A percentile compares a stretch with the other conserved stretches of the same genome.
phyloP scores from a whole-genome alignment of 2,888 invertebrate species.

The Scaptomyza reducta region DNA sequence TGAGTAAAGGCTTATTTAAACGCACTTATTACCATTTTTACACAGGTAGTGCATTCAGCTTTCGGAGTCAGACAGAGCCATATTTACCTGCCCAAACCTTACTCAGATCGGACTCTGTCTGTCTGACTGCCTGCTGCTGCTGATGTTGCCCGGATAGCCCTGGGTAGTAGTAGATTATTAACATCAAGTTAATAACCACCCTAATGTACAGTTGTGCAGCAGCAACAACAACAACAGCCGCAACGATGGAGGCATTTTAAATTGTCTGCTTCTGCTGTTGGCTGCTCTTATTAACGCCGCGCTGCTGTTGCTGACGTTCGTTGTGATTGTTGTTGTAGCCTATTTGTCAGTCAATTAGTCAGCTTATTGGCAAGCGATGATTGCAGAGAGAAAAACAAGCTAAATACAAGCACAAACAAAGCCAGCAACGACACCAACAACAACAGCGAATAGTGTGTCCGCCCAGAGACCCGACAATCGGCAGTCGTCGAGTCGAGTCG shows the following conservation, averaged over 20 bases:
- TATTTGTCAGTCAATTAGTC: conserved; percentile 79
- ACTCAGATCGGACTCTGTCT: not conserved
- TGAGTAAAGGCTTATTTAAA: not conserved
- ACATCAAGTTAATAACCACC: conserved; percentile 69
- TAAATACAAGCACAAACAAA: conserved; percentile 62
- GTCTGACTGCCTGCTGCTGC: not conserved
- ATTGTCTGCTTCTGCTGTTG: conserved; percentile 50
- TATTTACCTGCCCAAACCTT: not conserved
- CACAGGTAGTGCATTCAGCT: conserved; percentile 1
- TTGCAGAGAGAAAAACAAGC: conserved; percentile 76
- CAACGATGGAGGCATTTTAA: conserved; percentile 54
- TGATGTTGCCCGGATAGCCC: conserved; percentile 5
- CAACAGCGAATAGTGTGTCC: conserved; percentile 15
- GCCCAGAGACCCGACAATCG: conserved; percentile 30
- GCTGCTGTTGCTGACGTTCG: conserved; percentile 36
- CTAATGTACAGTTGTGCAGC: conserved; percentile 73
- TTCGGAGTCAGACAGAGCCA: not conserved
- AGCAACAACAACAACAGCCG: conserved; percentile 8
- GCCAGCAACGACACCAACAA: conserved; percentile 24
- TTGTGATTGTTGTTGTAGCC: conserved; percentile 44
- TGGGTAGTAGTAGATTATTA: conserved; percentile 44
- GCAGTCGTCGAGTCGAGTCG: conserved; percentile 8
- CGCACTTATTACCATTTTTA: not conserved
- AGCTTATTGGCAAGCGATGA: conserved; percentile 80
- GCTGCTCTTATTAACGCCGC: conserved; percentile 68